A percentile compares a stretch with the other conserved stretches of the same genome.
Conservation (phyloP, 2,113 vertebrate genomes). For the Syrmaticus mikado region DNA sequence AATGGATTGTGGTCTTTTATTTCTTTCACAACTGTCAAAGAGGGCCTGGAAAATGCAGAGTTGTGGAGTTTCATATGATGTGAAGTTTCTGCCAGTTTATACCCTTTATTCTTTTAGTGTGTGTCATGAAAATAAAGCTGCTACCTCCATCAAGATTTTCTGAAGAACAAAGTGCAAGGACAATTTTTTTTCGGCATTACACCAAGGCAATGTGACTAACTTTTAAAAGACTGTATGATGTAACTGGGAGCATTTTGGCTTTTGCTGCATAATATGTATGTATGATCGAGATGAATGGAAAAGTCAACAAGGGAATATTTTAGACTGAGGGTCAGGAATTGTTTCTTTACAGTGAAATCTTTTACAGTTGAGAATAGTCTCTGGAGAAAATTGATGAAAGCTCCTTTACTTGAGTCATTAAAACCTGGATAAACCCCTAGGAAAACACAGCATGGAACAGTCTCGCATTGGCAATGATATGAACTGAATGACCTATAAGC, state of each 20-base stretch:
- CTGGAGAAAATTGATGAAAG: slow-evolving; percentile 16
- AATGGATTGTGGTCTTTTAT: neutral
- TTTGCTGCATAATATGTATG: neutral
- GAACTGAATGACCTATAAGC: neutral
- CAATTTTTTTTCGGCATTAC: neutral
- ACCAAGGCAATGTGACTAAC: neutral
- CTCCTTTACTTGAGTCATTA: neutral
- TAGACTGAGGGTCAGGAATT: slow-evolving; percentile 13
- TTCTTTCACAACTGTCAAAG: neutral
- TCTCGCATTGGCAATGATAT: neutral
- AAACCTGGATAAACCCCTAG: neutral
- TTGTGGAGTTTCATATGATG: neutral
- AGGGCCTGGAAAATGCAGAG: neutral
- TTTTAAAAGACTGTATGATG: neutral
- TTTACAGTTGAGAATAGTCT: slow-evolving; percentile 13
- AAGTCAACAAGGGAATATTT: slow-evolving; percentile 46
- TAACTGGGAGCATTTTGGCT: slow-evolving; percentile 37
- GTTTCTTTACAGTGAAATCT: slow-evolving; percentile 30
- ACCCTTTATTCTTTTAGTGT: neutral
- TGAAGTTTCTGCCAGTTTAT: neutral
- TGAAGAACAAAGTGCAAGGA: neutral
- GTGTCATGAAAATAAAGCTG: neutral
- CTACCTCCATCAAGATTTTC: neutral
- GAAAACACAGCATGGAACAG: neutral
- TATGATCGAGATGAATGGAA: slow-evolving; percentile 20